Percentiles rank a stretch among this genome's conserved stretches.
phyloP scores from a whole-genome alignment of 2,797 vertebrate genomes.

The Chloroceryle amazona region DNA sequence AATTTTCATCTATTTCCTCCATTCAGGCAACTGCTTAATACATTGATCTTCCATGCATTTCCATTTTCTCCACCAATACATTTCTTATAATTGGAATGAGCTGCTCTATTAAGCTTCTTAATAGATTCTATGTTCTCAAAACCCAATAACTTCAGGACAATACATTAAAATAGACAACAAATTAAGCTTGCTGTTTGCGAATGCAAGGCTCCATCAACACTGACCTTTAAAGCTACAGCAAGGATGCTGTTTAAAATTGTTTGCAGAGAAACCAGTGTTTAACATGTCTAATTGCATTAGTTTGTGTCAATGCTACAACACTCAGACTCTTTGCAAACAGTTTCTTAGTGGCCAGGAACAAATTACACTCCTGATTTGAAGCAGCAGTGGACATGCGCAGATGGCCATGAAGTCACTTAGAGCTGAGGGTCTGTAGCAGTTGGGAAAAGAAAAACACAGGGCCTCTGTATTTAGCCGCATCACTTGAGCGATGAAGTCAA shows the following conservation, averaged over 20 bases:
- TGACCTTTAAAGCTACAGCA: slow-evolving; percentile 59
- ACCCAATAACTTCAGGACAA: slow-evolving; percentile 48
- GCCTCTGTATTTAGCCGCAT: background rate
- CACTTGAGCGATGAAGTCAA: background rate
- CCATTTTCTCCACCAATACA: slow-evolving; percentile 54
- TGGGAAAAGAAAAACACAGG: background rate
- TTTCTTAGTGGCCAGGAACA: background rate
- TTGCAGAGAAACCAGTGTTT: background rate
- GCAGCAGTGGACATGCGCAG: background rate
- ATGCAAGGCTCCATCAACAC: background rate
- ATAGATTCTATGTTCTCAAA: slow-evolving; percentile 65
- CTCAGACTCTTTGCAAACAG: background rate
- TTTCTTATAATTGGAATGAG: slow-evolving; percentile 70
- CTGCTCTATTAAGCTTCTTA: slow-evolving; percentile 69
- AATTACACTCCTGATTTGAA: background rate
- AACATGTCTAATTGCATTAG: background rate
- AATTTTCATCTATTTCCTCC: slow-evolving; percentile 27
- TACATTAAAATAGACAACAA: slow-evolving; percentile 64
- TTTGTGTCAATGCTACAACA: background rate
- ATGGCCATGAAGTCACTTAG: background rate
- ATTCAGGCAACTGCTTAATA: slow-evolving; percentile 27
- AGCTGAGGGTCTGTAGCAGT: accelerated
- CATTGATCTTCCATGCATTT: slow-evolving; percentile 56
- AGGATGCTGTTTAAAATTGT: background rate
- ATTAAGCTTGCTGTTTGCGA: slow-evolving; percentile 27